Base-by-base conservation (phyloP, 1,140 invertebrate genomes). In the Leptopilina boulardi region DNA sequence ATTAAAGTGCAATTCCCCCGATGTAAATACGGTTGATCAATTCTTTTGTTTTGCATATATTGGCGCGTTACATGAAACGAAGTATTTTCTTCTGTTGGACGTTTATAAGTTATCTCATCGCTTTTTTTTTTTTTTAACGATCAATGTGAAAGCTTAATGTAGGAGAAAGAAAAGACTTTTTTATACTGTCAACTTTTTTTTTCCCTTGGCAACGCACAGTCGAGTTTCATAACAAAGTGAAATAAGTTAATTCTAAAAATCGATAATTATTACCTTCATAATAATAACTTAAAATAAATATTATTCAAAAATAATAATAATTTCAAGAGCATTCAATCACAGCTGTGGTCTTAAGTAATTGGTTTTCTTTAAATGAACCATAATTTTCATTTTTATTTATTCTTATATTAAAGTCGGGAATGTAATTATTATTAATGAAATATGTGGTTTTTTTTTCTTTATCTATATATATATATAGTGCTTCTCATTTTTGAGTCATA, bases 161-260 rank as follows among this genome's bases (percentile, higher is more conserved):
- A 75, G 70, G 73, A 78, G 71, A 78, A 54, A 75, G 21, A 44
- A 78, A 54, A 75, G 21, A 44, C 73, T 74, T 71, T 74, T 44
- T 51, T 70, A 70, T 74, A 70, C 74, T 74, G 34, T 74, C 21
- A 54, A 38, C 73, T 56, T 70, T 34, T 70, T n/a, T n/a, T 38
- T 30, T 42, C 54, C 23, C 47, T 18, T 18, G 47, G 47, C 47
- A 51, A 51, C 47, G 47, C 47, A 51, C 47, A 23, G 23, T 78
- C 73, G 70, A 75, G 59, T 34, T n/a, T 66, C 11, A n/a, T 34
- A 66, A 30, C 59, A n/a, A 66, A 66, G 59, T 26, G 23, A 66
- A 15, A 15, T 66, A 66, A 66, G 15, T 34, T 3, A 66, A 15
- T 66, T 66, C 59, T 66, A 26, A 23, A n/a, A 30, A 66, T 66